Evolutionary conservation across 2,797 vertebrate genomes (phyloP), one percentile per base, ranked within the genome.

Genomic region (Craterocephalus amniculus): DNA sequence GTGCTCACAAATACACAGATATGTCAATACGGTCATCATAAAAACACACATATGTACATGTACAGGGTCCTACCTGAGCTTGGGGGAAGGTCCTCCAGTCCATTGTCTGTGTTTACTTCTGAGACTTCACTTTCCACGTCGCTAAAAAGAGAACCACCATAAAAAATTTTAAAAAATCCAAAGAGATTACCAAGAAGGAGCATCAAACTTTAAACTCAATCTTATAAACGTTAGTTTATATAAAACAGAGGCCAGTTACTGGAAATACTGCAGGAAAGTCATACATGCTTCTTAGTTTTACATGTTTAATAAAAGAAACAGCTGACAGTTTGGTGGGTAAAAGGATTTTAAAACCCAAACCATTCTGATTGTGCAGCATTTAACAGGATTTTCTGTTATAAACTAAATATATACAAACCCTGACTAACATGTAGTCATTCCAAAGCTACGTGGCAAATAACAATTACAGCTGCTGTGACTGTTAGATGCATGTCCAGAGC

Each of bases 41-140:
- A 38, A 18, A 43, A 43, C 16, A 16, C 9, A 43, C 16, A 20
- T 20, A 20, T 48, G 18, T 20, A n/a, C 11, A 40, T 12, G 16
- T 40, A n/a, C 43, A n/a, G n/a, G n/a, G 18, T 12, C 11, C 14
- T 14, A 94, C 93, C 89, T 78, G 61, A 74, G 61, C 27, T 72
- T 6, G 63, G 74, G 5, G 60, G 80, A 5, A 64, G 24, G 43
- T 87, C 83, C 16, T 91, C 88, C 14, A 74, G 56, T 49, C 62
- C 88, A 34, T 90, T 86, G 40, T 94, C 93, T 22, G 82, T 80
- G 52, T 83, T 83, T 12, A 64, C 77, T 18, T 88, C 86, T 54
- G 72, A 10, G 4, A 26, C 68, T n/a, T 91, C 80, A 60, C 68
- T 87, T 64, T 94, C 93, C 31, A 65, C 68, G 20, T 94, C 92